Evolutionary conservation across 2,888 invertebrate species (phyloP), one percentile per base, ranked within the genome.

Genomic region (Folsomia manolachei): DNA sequence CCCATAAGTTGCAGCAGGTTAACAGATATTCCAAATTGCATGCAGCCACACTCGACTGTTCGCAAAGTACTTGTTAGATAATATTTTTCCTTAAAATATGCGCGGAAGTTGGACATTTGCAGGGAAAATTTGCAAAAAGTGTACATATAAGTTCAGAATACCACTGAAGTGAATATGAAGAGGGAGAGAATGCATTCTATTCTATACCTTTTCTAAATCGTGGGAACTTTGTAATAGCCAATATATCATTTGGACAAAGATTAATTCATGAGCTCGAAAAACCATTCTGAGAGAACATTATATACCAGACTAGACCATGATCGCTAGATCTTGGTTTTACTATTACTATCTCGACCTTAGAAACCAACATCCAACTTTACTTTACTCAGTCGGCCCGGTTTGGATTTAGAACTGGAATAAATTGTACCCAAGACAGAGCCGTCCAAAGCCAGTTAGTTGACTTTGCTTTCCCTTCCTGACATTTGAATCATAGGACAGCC

Each of bases 191-290:
- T 39, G 39, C 14, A n/a, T n/a, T n/a, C n/a, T n/a, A n/a, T 39
- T 39, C 39, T 39, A 39, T 39, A 39, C 39, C 39, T 39, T 39
- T 39, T 39, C 39, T 39, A 39, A 39, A 39, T 39, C 60, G 63
- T 63, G 63, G 24, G 63, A 63, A 63, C 9, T 63, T 63, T 63
- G 63, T 63, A 63, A 63, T 63, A 63, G 63, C n/a, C 63, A 4
- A 63, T 63, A 63, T 24, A 63, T 63, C 63, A 63, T 25, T 63
- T 24, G 24, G 63, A 63, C 63, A 63, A 63, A 63, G 63, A 63
- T 63, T 63, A 63, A 63, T 63, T 63, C 63, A 63, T 63, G 63
- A 63, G 63, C 63, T 24, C 4, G 39, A 39, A n/a, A 39, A 39
- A 39, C 39, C 39, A 39, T 39, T 14, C 39, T 39, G 39, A 14